phyloP scores from a whole-genome alignment of 2,113 vertebrate genomes.

The Peromyscus californicus region DNA sequence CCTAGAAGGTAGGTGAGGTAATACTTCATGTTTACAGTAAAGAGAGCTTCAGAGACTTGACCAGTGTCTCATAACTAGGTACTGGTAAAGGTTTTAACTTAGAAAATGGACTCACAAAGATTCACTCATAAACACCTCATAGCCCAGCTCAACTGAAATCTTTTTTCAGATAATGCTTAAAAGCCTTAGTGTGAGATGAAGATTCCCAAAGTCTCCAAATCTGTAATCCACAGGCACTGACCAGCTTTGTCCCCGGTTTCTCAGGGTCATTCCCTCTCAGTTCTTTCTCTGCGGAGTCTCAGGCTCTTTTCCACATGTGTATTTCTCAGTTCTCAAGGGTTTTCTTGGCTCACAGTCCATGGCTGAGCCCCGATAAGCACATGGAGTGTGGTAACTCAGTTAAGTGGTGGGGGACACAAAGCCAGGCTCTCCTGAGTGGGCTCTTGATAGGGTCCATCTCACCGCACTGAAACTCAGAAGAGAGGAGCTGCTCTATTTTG shows the following conservation, averaged over 20 bases:
- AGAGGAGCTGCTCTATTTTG: not conserved
- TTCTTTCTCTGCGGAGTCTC: not conserved
- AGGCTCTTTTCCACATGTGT: not conserved
- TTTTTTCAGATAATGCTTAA: not conserved
- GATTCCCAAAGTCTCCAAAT: not conserved
- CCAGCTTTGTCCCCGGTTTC: not conserved
- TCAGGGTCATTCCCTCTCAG: accelerated
- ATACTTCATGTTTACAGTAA: conserved; percentile 11
- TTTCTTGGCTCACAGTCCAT: not conserved
- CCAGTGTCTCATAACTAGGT: not conserved
- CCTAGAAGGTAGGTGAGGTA: not conserved
- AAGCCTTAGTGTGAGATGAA: not conserved
- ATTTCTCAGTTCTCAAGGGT: not conserved
- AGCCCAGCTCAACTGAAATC: not conserved
- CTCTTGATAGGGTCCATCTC: not conserved
- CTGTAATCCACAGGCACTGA: not conserved
- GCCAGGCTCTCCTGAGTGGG: not conserved
- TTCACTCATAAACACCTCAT: not conserved
- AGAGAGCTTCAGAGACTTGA: not conserved
- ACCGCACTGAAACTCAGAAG: not conserved
- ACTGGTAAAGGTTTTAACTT: not conserved
- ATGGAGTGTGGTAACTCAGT: not conserved
- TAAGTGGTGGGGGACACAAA: not conserved
- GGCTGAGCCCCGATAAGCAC: conserved; percentile 19
- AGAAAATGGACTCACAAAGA: not conserved